Evolutionary conservation across 2,113 vertebrate genomes (phyloP).

Genomic region (Peucedramus taeniatus): DNA sequence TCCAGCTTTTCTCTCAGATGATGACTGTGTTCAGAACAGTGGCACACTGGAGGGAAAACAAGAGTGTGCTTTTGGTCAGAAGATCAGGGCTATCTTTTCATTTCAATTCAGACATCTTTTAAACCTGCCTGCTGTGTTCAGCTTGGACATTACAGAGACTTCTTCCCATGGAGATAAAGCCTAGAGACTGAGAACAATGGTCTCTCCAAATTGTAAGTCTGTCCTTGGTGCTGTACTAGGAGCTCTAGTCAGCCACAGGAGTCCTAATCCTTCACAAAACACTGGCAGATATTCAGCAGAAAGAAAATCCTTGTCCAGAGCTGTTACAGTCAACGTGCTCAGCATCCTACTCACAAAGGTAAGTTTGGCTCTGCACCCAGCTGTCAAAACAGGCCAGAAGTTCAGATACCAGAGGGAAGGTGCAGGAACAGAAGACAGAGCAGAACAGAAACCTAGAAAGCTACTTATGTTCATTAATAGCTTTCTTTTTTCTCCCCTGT

Average conservation of each 20-base stretch:
- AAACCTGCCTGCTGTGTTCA: background rate
- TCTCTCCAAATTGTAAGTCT: background rate
- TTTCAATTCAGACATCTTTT: background rate
- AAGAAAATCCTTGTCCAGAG: background rate
- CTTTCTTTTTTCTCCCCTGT: background rate
- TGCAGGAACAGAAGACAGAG: background rate
- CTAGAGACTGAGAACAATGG: accelerated
- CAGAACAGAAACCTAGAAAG: background rate
- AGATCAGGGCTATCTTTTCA: background rate
- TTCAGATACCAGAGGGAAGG: background rate
- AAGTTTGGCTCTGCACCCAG: background rate
- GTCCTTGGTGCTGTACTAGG: background rate
- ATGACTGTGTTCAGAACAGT: background rate
- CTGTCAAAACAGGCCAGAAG: background rate
- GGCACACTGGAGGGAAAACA: background rate
- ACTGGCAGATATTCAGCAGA: background rate
- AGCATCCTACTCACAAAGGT: background rate
- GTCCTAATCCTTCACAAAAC: background rate
- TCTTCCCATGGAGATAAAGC: background rate
- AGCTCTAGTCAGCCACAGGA: background rate
- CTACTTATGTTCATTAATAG: background rate
- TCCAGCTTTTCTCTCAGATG: background rate
- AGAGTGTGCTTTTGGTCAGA: background rate
- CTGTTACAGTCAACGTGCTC: background rate
- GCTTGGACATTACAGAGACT: background rate